Evolutionary conservation across 2,888 invertebrate genomes (phyloP).

Genomic region (Cecidostiba fungosa): DNA sequence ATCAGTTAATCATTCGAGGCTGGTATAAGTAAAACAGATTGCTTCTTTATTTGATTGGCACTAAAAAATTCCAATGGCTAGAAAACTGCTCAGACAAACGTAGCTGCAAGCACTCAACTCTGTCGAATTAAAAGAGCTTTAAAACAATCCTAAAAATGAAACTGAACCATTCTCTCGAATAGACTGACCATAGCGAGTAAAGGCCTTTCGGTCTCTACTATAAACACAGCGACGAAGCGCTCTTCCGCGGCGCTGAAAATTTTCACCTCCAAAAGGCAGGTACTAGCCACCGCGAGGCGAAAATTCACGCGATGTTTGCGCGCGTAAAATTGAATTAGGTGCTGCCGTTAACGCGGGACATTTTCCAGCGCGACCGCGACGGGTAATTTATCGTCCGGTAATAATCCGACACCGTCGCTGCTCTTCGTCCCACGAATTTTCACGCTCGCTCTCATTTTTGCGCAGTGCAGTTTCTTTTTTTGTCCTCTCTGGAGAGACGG

Average conservation of each 20-base stretch:
- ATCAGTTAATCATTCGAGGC: too few relatives aligned
- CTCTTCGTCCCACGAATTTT: constrained; percentile 4
- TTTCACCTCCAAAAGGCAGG: background rate
- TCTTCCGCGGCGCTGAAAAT: background rate
- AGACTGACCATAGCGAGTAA: background rate
- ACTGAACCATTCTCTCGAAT: background rate
- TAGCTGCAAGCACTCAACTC: too few relatives aligned
- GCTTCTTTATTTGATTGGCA: too few relatives aligned
- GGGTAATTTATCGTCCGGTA: constrained; percentile 27
- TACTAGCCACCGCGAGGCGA: background rate
- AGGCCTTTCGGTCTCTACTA: background rate
- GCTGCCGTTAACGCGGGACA: constrained; percentile 15
- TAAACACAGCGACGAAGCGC: background rate
- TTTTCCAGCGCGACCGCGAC: constrained; percentile 4
- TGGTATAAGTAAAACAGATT: too few relatives aligned
- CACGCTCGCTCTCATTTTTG: background rate
- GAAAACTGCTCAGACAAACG: too few relatives aligned
- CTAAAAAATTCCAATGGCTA: too few relatives aligned
- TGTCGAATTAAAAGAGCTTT: too few relatives aligned
- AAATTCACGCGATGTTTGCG: constrained; percentile 12
- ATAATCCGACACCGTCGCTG: constrained; percentile 22
- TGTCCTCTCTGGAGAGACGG: background rate
- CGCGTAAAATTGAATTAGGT: constrained; percentile 22
- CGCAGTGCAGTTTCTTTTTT: background rate
- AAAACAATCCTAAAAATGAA: background rate